A percentile compares a stretch with the other conserved stretches of the same genome.
Conservation (phyloP, 2,113 vertebrate genomes). For the Melanerpes formicivorus region DNA sequence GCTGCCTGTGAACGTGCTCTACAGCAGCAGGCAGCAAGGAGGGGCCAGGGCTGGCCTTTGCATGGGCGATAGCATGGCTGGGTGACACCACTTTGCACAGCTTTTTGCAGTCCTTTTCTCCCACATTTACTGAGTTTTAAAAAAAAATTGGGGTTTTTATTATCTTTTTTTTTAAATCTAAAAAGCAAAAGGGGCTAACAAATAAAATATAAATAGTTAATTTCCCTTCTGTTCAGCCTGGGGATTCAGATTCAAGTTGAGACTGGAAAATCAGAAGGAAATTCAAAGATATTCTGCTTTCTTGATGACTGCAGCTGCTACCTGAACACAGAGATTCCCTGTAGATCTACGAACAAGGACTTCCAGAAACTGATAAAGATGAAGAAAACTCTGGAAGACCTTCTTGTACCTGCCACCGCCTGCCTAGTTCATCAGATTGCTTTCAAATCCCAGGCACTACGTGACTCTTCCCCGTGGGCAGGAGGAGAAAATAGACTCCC, state of each 20-base stretch:
- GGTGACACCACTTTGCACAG: background rate
- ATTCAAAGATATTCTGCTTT: conserved; percentile 63
- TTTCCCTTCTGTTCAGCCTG: conserved; percentile 31
- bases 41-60: background rate
- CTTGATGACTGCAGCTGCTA: conserved; percentile 61
- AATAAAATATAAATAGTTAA: conserved; percentile 65
- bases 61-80: background rate
- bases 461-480: conserved; percentile 22
- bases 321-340: conserved; percentile 60
- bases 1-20: background rate
- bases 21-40: background rate
- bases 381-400: conserved; percentile 65
- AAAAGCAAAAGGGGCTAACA: background rate
- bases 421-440: conserved; percentile 6
- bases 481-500: conserved; percentile 46
- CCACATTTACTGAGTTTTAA: background rate
- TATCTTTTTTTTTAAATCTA: background rate
- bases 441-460: conserved; percentile 34
- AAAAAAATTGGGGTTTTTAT: background rate
- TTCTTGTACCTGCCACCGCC: conserved; percentile 55
- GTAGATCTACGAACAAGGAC: conserved; percentile 60
- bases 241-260: conserved; percentile 55
- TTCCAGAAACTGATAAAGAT: conserved; percentile 54
- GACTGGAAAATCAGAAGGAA: conserved; percentile 64
- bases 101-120: background rate